Evolutionary conservation across 2,113 vertebrate genomes (phyloP).

Genomic region (Gulo gulo): DNA sequence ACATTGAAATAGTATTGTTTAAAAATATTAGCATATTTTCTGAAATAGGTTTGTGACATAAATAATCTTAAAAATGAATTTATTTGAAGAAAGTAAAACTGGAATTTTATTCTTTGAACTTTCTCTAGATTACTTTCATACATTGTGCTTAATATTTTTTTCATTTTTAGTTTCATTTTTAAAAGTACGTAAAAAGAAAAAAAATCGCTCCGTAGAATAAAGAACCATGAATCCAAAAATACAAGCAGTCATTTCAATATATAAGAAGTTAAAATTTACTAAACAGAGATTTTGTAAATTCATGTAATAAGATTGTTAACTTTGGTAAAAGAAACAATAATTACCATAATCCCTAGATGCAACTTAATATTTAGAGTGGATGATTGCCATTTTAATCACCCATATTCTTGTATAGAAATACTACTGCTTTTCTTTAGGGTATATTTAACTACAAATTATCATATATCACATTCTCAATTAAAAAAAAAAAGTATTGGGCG

Average conservation of each 20-base stretch:
- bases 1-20: background rate
- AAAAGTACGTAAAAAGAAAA: background rate
- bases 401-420: background rate
- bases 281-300: background rate
- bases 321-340: background rate
- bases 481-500: conserved; percentile 28
- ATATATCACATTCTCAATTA: background rate
- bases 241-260: background rate
- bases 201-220: background rate
- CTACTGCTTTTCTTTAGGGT: accelerated
- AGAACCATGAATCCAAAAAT: background rate
- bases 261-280: background rate
- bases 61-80: background rate
- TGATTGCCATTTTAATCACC: background rate
- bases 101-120: background rate
- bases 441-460: background rate
- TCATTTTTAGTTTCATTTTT: background rate
- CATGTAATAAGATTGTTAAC: background rate
- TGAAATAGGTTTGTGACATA: background rate
- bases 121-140: background rate
- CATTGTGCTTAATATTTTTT: background rate
- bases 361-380: background rate
- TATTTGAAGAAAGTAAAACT: background rate
- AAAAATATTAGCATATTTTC: background rate
- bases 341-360: background rate